Conservation (phyloP, 2,888 invertebrate species). For the Rhagium mordax region DNA sequence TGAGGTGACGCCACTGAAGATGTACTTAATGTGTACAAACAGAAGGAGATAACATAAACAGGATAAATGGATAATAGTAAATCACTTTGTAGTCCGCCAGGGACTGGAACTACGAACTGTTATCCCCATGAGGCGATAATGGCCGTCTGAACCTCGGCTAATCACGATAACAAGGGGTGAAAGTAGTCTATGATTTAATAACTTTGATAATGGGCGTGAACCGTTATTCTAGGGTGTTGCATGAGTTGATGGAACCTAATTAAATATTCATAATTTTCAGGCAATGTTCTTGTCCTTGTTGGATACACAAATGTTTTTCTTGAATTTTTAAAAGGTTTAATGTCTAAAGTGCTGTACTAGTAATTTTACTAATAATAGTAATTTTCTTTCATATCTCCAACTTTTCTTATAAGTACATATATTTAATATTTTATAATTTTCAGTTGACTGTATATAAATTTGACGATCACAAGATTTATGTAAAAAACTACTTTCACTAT, state of each 20-base stretch:
- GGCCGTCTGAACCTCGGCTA: conserved; percentile 50
- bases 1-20: background rate
- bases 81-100: conserved; percentile 2
- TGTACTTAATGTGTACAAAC: conserved; percentile 8
- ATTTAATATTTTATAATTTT: too few species aligned
- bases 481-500: too few species aligned
- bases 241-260: conserved; percentile 35
- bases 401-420: too few species aligned
- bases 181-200: conserved; percentile 58
- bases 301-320: background rate
- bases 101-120: conserved; percentile 29
- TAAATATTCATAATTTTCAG: conserved; percentile 40
- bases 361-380: conserved; percentile 10
- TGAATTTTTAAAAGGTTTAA: conserved; percentile 7
- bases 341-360: background rate
- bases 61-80: conserved; percentile 18
- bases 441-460: too few species aligned
- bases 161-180: conserved; percentile 56
- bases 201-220: conserved; percentile 49
- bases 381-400: background rate
- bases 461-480: too few species aligned
- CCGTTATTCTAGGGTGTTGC: conserved; percentile 44
- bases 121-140: conserved; percentile 51
- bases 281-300: conserved; percentile 5
- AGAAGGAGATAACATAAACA: conserved; percentile 11